phyloP scores from a whole-genome alignment of 2,113 vertebrate species.

The Panthera uncia region DNA sequence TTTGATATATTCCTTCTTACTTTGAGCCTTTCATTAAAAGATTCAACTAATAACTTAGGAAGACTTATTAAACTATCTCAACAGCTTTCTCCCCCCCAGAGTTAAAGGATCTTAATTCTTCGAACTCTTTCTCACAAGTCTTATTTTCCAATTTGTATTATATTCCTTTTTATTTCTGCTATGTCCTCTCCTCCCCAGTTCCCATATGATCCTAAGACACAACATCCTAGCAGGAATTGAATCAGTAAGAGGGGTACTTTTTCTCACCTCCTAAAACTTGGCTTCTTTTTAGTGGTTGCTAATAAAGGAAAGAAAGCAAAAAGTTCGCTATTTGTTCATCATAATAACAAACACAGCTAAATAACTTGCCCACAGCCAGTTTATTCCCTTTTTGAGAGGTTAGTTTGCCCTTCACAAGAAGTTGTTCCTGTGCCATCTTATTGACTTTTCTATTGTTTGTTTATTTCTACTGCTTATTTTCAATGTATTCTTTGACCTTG shows the following conservation, averaged over 20 bases:
- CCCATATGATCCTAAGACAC: background rate
- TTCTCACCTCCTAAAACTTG: background rate
- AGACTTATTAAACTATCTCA: conserved; percentile 10
- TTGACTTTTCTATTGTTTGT: background rate
- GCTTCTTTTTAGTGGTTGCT: background rate
- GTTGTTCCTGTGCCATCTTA: background rate
- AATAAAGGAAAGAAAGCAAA: conserved; percentile 22
- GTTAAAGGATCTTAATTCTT: background rate
- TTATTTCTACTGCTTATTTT: conserved; percentile 12
- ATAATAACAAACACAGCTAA: background rate
- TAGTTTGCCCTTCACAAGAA: conserved; percentile 24
- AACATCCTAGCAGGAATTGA: background rate
- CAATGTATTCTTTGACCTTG: background rate
- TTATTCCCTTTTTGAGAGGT: background rate
- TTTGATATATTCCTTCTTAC: background rate
- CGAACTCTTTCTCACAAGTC: background rate
- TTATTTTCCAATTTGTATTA: conserved; percentile 6
- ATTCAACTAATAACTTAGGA: background rate
- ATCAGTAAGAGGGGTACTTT: background rate
- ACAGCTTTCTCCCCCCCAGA: conserved; percentile 24
- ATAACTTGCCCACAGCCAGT: background rate
- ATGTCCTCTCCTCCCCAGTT: background rate
- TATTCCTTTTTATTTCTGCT: conserved; percentile 40
- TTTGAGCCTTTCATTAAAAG: conserved; percentile 19
- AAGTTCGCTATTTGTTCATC: background rate